Conservation (phyloP, 92 coral and sea anemone species). For the Paragorgia papillata region DNA sequence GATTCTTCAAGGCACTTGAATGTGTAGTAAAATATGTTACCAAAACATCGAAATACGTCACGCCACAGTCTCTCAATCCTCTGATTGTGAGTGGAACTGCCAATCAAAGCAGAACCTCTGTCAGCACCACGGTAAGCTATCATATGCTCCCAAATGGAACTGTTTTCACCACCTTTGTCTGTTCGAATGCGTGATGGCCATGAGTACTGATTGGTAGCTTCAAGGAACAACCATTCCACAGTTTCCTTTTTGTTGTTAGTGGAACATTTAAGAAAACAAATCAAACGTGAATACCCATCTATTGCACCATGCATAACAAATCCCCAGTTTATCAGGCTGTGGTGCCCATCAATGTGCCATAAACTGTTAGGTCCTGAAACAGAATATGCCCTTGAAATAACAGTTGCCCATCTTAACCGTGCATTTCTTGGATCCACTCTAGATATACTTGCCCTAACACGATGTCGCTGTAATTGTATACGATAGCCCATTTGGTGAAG, state of each 20-base stretch:
- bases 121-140: conserved; percentile 29
- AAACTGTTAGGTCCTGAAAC: conserved; percentile 50
- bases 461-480: too few relatives aligned
- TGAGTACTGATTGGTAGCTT: conserved; percentile 36
- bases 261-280: too few relatives aligned
- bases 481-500: too few relatives aligned
- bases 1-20: conserved; percentile 52
- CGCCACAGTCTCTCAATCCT: conserved; percentile 59
- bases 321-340: conserved; percentile 45
- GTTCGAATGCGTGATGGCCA: too few relatives aligned
- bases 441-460: conserved; percentile 45
- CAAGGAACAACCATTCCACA: conserved; percentile 31
- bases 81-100: conserved; percentile 51
- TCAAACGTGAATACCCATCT: too few relatives aligned
- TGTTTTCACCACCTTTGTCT: conserved; percentile 50
- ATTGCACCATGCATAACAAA: conserved; percentile 52
- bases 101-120: conserved; percentile 48
- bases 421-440: conserved; percentile 48
- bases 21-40: conserved; percentile 47
- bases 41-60: conserved; percentile 44
- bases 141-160: conserved; percentile 34
- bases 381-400: conserved; percentile 43
- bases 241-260: too few relatives aligned
- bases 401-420: conserved; percentile 45
- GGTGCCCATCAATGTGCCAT: conserved; percentile 57